phyloP scores from a whole-genome alignment of 1,140 invertebrate species.

The Atta cephalotes region DNA sequence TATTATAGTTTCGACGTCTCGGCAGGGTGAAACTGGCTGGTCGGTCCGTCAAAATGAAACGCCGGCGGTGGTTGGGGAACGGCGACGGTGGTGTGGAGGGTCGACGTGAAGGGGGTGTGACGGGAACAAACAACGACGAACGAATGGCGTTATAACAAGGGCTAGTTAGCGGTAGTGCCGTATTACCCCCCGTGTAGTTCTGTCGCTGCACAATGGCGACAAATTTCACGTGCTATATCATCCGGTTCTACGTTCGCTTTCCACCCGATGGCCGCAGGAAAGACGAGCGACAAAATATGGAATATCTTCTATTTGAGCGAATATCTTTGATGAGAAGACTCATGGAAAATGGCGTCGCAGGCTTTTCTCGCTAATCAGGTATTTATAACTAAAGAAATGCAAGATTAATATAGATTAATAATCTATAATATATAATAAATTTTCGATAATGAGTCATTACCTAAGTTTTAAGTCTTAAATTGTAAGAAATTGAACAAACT shows the following conservation, averaged over 20 bases:
- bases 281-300: constrained; percentile 61
- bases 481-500: too few relatives aligned
- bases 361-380: not conserved
- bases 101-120: constrained; percentile 29
- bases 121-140: constrained; percentile 79
- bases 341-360: not conserved
- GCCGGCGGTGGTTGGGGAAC: not conserved
- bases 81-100: constrained; percentile 28
- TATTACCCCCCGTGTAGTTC: constrained; percentile 83
- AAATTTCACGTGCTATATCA: constrained; percentile 85
- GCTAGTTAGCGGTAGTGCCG: constrained; percentile 83
- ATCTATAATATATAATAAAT: too few relatives aligned
- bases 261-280: constrained; percentile 63
- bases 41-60: constrained; percentile 74
- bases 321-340: not conserved
- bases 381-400: not conserved
- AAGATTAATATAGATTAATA: not conserved
- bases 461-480: too few relatives aligned
- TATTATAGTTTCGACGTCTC: constrained; percentile 76
- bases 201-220: constrained; percentile 83
- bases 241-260: constrained; percentile 60
- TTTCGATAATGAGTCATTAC: too few relatives aligned
- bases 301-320: not conserved
- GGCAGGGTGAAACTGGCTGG: constrained; percentile 61
- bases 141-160: constrained; percentile 83